Evolutionary conservation across 1,140 invertebrate genomes (phyloP), one percentile per base, ranked within the genome.

Genomic region (Pogonus chalceus): DNA sequence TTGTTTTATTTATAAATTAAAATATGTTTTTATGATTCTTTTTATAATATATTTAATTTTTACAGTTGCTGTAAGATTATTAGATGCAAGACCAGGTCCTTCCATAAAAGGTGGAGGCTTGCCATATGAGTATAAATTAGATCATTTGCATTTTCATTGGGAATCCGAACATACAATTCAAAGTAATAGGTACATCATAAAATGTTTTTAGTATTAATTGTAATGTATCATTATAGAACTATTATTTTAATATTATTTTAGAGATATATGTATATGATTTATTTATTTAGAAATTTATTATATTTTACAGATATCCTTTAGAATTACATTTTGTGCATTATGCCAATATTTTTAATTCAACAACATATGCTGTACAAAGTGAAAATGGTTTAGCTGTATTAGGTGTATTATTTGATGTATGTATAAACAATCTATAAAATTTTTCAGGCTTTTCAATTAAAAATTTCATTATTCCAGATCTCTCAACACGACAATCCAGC

Each of bases 121-220:
- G 21, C 62, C 73, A 12, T 65, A 67, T 4, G 61, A 62, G 2
- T 88, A 80, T 62, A 62, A 73, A 9, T 69, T 88, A 39, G 74
- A 81, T 24, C 82, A 86, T 62, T 72, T 89, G 21, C 88, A 90
- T 62, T 80, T 90, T 60, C 88, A 90, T 62, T 89, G 87, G 83
- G 76, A 79, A 49, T 84, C 84, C 0, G 88, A 90, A 64, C 87
- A 90, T 63, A 82, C 77, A 0, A 74, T 90, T 31, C 75, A 82
- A 51, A 71, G 69, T 20, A 66, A 71, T 26, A 72, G 71, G 72
- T 74, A 52, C 20, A 20, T 51, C 43, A 49, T 4, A 23, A 2
- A 1, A 14, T 31, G 51, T 47, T 3, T 51, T 51, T n/a, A 21
- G 20, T 14, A n/a, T 50, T n/a, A 35, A 49, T 51, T 31, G 49